phyloP scores from a whole-genome alignment of 2,888 invertebrate species.

The Drosophila kuntzei region DNA sequence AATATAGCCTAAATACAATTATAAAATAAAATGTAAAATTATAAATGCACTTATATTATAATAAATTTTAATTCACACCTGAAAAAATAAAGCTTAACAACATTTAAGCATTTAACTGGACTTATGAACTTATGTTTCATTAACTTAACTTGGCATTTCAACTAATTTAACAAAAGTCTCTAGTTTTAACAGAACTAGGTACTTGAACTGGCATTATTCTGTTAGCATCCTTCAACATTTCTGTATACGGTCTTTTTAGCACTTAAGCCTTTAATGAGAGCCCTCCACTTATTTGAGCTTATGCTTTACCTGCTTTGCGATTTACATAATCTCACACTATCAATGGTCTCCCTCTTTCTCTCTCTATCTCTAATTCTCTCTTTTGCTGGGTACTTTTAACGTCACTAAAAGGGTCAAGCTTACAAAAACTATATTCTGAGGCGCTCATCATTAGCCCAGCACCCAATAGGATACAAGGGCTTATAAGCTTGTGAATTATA shows the following conservation, averaged over 20 bases:
- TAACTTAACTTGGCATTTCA: background rate
- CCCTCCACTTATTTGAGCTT: conserved; percentile 11
- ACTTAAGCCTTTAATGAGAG: conserved; percentile 13
- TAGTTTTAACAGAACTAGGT: background rate
- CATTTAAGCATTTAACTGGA: background rate
- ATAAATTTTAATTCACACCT: too few species aligned
- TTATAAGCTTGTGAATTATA: too few species aligned
- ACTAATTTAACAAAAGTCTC: background rate
- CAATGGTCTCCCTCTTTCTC: background rate
- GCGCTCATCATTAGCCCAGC: conserved; percentile 24
- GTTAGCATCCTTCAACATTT: background rate
- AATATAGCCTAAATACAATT: too few species aligned
- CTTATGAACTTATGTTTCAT: background rate
- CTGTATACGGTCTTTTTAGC: background rate
- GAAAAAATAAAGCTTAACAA: background rate
- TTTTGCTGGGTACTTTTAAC: conserved; percentile 16
- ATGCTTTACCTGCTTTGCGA: background rate
- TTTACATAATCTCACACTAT: conserved; percentile 3
- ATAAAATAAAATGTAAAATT: too few species aligned
- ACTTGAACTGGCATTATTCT: background rate
- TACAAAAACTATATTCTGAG: conserved; percentile 19
- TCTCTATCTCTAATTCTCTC: background rate
- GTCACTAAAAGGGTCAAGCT: conserved; percentile 42
- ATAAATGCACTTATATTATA: too few species aligned
- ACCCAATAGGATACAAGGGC: background rate